These are phyloP conservation scores for Stercorarius parasiticus DNA, from an alignment of 2,113 vertebrate species.

Conservation along the genomic window DNA sequence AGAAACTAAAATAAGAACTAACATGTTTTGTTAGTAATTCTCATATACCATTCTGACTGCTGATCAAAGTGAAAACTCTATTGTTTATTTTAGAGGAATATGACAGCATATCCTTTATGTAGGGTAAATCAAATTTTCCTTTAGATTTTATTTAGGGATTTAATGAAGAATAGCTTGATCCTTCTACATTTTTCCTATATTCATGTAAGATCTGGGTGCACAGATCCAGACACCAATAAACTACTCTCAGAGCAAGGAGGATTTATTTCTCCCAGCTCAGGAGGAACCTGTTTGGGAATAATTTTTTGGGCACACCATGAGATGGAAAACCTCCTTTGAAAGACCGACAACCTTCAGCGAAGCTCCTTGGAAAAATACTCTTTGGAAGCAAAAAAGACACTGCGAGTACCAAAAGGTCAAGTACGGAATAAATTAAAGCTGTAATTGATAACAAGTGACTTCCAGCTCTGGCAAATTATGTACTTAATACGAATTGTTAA, in stretches of 20 bases:
- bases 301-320: background rate
- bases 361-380: background rate
- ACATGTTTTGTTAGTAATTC: background rate
- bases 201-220: background rate
- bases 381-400: background rate
- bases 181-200: background rate
- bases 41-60: background rate
- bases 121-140: background rate
- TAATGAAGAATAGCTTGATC: background rate
- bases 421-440: slow-evolving; percentile 9
- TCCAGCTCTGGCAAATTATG: slow-evolving; percentile 32
- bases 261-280: background rate
- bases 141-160: background rate
- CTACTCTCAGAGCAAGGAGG: background rate
- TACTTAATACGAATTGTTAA: background rate
- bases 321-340: background rate
- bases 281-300: background rate
- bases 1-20: background rate
- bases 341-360: background rate
- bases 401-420: background rate
- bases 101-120: background rate
- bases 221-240: background rate
- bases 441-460: background rate
- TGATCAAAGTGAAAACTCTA: background rate
- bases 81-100: background rate